Evolutionary conservation across 2,113 vertebrate species (phyloP), one percentile per base, ranked within the genome.

Genomic region (Miniopterus natalensis): DNA sequence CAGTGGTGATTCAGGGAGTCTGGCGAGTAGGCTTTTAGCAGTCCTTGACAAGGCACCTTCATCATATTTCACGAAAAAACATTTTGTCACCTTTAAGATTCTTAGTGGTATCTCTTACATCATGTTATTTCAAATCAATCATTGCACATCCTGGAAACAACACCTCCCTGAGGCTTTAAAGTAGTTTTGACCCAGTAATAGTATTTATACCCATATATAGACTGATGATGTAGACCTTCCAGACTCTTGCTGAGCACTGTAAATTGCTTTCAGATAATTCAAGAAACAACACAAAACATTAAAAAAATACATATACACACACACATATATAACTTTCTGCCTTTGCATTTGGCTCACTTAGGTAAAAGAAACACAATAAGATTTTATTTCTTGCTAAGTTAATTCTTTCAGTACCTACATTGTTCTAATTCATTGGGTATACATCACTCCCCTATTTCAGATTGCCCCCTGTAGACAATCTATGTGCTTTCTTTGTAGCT

Each of bases 51-150:
- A 53, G 73, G n/a, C 53, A 90, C n/a, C 90, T 92, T 85, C 88
- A 88, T 90, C 81, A 75, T 80, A 78, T 79, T 90, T 91, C 73
- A 55, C 18, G 47, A 79, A 47, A 81, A 87, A 90, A 47, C 31
- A 77, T 84, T 88, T 88, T 61, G 84, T 84, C 90, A 74, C 92
- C 74, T 51, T 93, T 84, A 94, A 88, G 66, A 83, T 77, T 71
- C 66, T 95, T 65, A 95, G 88, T 63, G n/a, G 29, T 36, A 73
- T 88, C 51, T 92, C 81, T 84, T 90, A 87, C 77, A 85, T 74
- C 70, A 18, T 75, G 31, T 53, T 96, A 88, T 92, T 96, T 95
- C 96, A 94, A 84, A 86, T 92, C 95, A 74, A 71, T 96, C 94
- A 92, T 42, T 27, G 17, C 31, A 31, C 25, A 84, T 73, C 70